These are phyloP conservation scores for Megalonaias nervosa DNA, from an alignment of 1,140 invertebrate species.

Conservation along the genomic window DNA sequence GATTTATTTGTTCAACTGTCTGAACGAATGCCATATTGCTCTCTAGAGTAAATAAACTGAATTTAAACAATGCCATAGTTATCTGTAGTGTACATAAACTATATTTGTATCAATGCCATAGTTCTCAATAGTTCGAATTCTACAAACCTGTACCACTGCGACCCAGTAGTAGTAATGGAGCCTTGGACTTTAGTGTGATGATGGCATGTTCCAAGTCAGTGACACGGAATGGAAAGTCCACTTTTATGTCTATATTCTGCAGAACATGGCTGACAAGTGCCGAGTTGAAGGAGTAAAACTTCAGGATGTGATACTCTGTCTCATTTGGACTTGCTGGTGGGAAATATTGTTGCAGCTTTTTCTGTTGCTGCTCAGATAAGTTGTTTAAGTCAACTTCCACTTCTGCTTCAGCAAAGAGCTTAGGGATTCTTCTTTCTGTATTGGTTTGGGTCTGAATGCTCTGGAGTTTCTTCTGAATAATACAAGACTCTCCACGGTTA, in stretches of 20 bases:
- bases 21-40: neutral
- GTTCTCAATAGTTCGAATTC: neutral
- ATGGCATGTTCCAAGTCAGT: slow-evolving; percentile 66
- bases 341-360: slow-evolving; percentile 40
- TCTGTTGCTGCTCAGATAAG: neutral
- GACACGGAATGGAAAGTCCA: slow-evolving; percentile 67
- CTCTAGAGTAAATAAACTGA: neutral
- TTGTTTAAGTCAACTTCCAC: slow-evolving; percentile 26
- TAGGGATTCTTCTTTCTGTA: slow-evolving; percentile 44
- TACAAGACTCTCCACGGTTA: slow-evolving; percentile 54
- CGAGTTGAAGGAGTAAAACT: slow-evolving; percentile 66
- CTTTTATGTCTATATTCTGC: slow-evolving; percentile 56
- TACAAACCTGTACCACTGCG: slow-evolving; percentile 49
- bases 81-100: neutral
- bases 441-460: slow-evolving; percentile 34
- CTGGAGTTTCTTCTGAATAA: slow-evolving; percentile 58
- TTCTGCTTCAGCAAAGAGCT: slow-evolving; percentile 50
- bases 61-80: neutral
- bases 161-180: slow-evolving; percentile 61
- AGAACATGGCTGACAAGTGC: slow-evolving; percentile 56
- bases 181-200: slow-evolving; percentile 56
- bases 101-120: neutral
- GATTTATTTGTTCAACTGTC: neutral
- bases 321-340: slow-evolving; percentile 65
- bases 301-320: slow-evolving; percentile 67